A percentile compares a stretch with the other conserved stretches of the same genome.
These are phyloP conservation scores for Strongylocentrotus purpuratus DNA, from an alignment of 35 echinoderm and acorn worm species.

Conservation along the genomic window DNA sequence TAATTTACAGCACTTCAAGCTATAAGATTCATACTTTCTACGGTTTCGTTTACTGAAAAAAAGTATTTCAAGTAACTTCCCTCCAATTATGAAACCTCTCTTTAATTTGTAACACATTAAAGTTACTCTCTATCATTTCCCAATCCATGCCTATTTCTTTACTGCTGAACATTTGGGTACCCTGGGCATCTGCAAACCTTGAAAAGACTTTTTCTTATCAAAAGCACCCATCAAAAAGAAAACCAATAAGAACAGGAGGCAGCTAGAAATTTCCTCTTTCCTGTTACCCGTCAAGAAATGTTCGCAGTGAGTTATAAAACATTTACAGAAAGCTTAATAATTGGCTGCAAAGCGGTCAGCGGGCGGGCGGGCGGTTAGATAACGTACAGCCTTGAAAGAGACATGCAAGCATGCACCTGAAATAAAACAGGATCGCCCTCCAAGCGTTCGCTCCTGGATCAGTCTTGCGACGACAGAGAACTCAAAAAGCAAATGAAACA, in stretches of 20 bases:
- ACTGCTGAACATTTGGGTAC: neutral
- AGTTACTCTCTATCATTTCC: neutral
- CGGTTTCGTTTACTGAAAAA: neutral
- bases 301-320: neutral
- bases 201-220: neutral
- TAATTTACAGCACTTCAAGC: too few species aligned
- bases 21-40: too few species aligned
- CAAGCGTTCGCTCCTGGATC: neutral
- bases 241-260: conserved; percentile 16
- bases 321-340: neutral
- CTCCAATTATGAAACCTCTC: too few species aligned
- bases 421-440: neutral
- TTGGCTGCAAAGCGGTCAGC: conserved; percentile 7
- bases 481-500: neutral
- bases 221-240: neutral
- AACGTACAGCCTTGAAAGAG: neutral
- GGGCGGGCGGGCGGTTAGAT: conserved; percentile 10
- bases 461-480: neutral
- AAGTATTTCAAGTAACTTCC: neutral
- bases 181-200: neutral
- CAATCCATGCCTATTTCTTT: neutral
- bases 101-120: neutral
- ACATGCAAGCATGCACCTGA: neutral
- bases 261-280: neutral
- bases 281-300: neutral